Percentiles rank a stretch among this genome's conserved stretches.
Evolutionary conservation across 2,888 invertebrate genomes (phyloP).

Genomic region (Achlya flavicornis): DNA sequence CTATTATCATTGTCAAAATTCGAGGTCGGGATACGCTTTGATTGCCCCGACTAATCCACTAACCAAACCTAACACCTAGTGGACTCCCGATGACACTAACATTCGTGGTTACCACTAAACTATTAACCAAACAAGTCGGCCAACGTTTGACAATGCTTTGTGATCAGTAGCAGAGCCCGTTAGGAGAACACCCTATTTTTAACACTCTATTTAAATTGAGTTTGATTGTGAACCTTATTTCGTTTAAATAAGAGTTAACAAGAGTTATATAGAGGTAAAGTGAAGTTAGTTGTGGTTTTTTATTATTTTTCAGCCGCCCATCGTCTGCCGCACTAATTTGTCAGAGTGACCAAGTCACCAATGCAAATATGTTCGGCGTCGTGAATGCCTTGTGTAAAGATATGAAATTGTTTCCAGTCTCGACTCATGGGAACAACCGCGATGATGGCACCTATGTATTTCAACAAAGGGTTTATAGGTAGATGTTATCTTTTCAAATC

Average conservation of each 20-base stretch:
- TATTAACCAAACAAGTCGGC: conserved; percentile 70
- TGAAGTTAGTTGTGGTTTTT: conserved; percentile 38
- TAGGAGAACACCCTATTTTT: conserved; percentile 3
- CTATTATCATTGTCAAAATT: conserved; percentile 24
- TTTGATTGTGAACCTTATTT: conserved; percentile 29
- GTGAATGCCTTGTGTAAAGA: conserved; percentile 81
- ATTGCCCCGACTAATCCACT: conserved; percentile 47
- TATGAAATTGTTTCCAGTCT: conserved; percentile 77
- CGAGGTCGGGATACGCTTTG: conserved; percentile 48
- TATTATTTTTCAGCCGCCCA: conserved; percentile 61
- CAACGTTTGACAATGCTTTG: conserved; percentile 61
- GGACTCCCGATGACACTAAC: conserved; percentile 62
- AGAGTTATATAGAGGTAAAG: conserved; percentile 10
- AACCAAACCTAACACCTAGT: conserved; percentile 62
- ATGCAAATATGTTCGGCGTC: conserved; percentile 74
- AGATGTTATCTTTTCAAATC: neutral
- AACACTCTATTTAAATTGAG: too few species aligned
- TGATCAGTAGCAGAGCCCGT: conserved; percentile 59
- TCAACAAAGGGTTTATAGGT: conserved; percentile 26
- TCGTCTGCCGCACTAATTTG: conserved; percentile 72
- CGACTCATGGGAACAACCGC: conserved; percentile 67
- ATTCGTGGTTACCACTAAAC: conserved; percentile 60
- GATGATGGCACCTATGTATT: conserved; percentile 34
- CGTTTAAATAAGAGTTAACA: conserved; percentile 20
- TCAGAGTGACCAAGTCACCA: conserved; percentile 74